Base-by-base conservation (phyloP, 2,888 invertebrate genomes). In the Latrodectus hesperus region DNA sequence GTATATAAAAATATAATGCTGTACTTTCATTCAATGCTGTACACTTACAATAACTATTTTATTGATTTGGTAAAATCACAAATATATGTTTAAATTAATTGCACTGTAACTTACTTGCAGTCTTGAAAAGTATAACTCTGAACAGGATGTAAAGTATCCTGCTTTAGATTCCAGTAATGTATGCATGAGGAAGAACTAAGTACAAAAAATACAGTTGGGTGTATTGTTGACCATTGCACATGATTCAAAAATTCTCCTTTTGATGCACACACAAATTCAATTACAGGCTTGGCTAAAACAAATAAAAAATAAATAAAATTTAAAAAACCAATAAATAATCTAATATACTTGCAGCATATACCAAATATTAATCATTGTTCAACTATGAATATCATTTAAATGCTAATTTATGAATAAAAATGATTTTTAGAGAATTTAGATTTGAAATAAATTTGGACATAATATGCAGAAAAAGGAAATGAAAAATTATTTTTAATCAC, bases 201-300 rank as follows among this genome's bases (percentile, higher is more conserved):
- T n/a, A 85, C 82, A 60, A 67, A 81, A 65, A 88, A 88, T 14
- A 85, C 67, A 55, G 82, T 22, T 14, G 88, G 88, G 22, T 88
- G 85, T 3, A 79, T 38, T 52, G 74, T 11, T 49, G 88, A 88
- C 88, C 88, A 88, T 70, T 82, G 81, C 9, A 88, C 22, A 52
- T 70, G 64, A 64, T 64, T 82, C 14, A 88, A 65, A 22, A 81
- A 77, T 52, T 88, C 78, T 78, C 88, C 88, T 71, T 82, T 85
- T 38, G 84, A 71, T 55, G 78, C 74, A 14, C 70, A 68, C 0
- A 70, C 64, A 72, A 85, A 85, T 51, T 75, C 79, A n/a, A 74
- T 38, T 14, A 88, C 53, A 10, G 88, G 88, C 14, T 78, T 77
- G 17, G 73, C 88, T 88, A 51, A 81, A 72, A 14, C 10, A 73